Base-by-base conservation (phyloP, 1,140 invertebrate genomes). In the Caerostris extrusa region DNA sequence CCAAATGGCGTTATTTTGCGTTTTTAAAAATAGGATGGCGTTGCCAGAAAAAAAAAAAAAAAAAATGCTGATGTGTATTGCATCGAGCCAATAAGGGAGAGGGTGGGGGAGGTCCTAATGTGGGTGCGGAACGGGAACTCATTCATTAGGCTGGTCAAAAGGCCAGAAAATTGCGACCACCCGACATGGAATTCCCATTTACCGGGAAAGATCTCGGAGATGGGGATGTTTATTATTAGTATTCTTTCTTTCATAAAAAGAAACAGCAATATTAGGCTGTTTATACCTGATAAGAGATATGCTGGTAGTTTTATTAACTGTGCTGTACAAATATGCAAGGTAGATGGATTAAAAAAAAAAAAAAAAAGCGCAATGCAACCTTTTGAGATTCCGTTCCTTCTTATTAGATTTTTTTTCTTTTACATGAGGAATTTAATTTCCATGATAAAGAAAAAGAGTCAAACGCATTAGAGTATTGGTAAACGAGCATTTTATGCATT, bases 1-100 rank as follows among this genome's bases (percentile, higher is more conserved):
- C 71, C 71, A 77, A 77, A 77, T 77, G 71, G 71, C 34, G 71
- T 77, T 77, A 77, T 77, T n/a, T 77, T 77, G 71, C 71, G 71
- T 77, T 77, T 77, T 77, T 77, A 77, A 77, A 67, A 77, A 77
- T 53, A 77, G 3, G 71, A 14, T 53, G 34, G 8, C 71, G 34
- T 10, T 77, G 19, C 50, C 2, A 5, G 71, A 50, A 12, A 34
- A 14, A 53, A n/a, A n/a, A n/a, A n/a, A n/a, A n/a, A n/a, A 77
- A 77, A 5, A 10, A 53, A 3, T 34, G 71, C 34, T 50, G 71
- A 53, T 34, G 34, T 34, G 34, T 34, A 34, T 34, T 34, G 34
- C 34, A 34, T 34, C 3, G n/a, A 50, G 10, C 6, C 34, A 53
- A 12, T 12, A 34, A 34, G 4, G 34, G 10, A 53, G 53, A 3